Conservation (phyloP, 1,140 invertebrate genomes). For the Psix sp. region DNA sequence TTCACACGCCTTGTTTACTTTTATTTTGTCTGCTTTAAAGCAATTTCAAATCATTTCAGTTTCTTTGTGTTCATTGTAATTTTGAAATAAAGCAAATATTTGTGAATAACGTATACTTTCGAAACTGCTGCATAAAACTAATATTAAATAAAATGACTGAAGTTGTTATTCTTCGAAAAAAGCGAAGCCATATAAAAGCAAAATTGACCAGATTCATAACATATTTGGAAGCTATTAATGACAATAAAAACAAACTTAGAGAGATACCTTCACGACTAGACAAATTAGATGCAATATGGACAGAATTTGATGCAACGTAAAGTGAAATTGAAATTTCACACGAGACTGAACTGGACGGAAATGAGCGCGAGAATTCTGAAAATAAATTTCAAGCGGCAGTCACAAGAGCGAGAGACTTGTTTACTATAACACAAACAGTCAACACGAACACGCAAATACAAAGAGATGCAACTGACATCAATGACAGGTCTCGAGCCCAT, state of each 20-base stretch:
- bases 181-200: constrained; percentile 2
- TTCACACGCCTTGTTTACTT: too few relatives aligned
- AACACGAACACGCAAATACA: background rate
- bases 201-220: constrained; percentile 10
- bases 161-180: constrained; percentile 3
- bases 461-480: background rate
- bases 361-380: constrained; percentile 5
- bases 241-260: background rate
- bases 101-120: too few relatives aligned
- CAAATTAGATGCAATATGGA: background rate
- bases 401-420: background rate
- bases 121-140: too few relatives aligned
- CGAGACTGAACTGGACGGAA: background rate
- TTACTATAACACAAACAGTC: background rate
- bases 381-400: background rate
- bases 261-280: background rate
- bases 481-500: background rate
- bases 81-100: too few relatives aligned
- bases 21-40: too few relatives aligned
- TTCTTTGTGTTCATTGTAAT: too few relatives aligned
- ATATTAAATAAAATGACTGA: too few relatives aligned
- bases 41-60: too few relatives aligned
- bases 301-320: constrained; percentile 7
- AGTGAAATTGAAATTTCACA: background rate
- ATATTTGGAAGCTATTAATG: background rate